Conservation (phyloP, 2,888 invertebrate genomes). For the Synanthedon vespiformis region DNA sequence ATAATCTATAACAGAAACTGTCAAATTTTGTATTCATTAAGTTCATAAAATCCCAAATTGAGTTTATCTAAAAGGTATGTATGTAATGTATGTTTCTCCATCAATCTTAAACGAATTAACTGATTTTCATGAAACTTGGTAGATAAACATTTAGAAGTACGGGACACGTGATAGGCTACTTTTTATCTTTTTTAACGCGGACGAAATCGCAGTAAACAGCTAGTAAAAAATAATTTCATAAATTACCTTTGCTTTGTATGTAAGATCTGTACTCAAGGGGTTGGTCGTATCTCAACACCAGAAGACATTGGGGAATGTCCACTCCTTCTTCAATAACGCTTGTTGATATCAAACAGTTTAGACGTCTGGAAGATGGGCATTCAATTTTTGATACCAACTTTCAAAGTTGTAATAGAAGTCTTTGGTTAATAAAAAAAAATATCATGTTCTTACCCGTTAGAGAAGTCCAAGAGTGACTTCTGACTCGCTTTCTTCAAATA, state of each 20-base stretch:
- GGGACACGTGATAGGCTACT: no score
- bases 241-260: constrained; percentile 85
- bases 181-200: no score
- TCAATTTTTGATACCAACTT: not conserved
- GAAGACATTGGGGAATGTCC: constrained; percentile 84
- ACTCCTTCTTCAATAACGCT: constrained; percentile 92
- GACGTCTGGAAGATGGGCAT: constrained; percentile 35
- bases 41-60: no score
- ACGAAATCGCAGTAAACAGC: no score
- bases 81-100: no score
- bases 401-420: not conserved
- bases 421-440: no score
- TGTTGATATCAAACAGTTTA: constrained; percentile 66
- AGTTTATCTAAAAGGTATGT: no score
- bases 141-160: no score
- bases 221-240: not conserved
- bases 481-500: constrained; percentile 68
- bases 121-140: no score
- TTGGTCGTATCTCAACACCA: constrained; percentile 81
- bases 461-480: constrained; percentile 58
- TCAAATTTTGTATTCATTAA: no score
- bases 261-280: constrained; percentile 83
- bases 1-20: no score
- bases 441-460: constrained; percentile 34
- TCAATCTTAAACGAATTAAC: no score